A percentile compares a stretch with the other conserved stretches of the same genome.
These are phyloP conservation scores for Cydia amplana DNA, from an alignment of 1,140 invertebrate species.

Conservation along the genomic window DNA sequence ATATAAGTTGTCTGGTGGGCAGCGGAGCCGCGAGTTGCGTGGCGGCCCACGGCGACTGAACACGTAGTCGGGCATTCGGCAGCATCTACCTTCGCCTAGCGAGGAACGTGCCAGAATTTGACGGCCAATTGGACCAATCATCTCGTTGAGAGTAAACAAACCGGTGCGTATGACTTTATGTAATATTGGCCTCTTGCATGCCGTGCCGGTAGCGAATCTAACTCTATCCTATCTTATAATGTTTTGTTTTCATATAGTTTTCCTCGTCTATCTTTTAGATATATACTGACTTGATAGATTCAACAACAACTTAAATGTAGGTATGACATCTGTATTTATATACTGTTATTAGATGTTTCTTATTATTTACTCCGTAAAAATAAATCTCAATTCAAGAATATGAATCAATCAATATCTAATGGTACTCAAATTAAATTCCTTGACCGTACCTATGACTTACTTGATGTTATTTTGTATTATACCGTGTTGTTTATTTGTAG, in stretches of 20 bases:
- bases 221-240: constrained; percentile 34
- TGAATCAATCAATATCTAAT: too few species aligned
- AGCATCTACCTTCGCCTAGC: constrained; percentile 36
- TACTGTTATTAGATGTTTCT: too few species aligned
- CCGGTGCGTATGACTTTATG: constrained; percentile 68
- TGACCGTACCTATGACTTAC: too few species aligned
- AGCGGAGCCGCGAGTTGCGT: constrained; percentile 61
- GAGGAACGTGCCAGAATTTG: constrained; percentile 69
- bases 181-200: constrained; percentile 49
- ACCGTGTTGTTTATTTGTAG: too few species aligned
- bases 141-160: constrained; percentile 75
- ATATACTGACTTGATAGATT: background rate
- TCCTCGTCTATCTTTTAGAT: background rate
- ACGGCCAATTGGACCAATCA: constrained; percentile 73
- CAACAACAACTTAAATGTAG: background rate
- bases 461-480: too few species aligned
- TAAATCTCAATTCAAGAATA: too few species aligned
- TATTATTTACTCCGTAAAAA: too few species aligned
- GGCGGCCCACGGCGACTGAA: constrained; percentile 50
- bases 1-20: constrained; percentile 49
- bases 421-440: too few species aligned
- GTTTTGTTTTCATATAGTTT: constrained; percentile 32
- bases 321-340: background rate
- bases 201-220: constrained; percentile 44
- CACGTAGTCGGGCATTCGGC: constrained; percentile 49